phyloP scores from a whole-genome alignment of 2,797 vertebrate species.

The Phoeniculus purpureus region DNA sequence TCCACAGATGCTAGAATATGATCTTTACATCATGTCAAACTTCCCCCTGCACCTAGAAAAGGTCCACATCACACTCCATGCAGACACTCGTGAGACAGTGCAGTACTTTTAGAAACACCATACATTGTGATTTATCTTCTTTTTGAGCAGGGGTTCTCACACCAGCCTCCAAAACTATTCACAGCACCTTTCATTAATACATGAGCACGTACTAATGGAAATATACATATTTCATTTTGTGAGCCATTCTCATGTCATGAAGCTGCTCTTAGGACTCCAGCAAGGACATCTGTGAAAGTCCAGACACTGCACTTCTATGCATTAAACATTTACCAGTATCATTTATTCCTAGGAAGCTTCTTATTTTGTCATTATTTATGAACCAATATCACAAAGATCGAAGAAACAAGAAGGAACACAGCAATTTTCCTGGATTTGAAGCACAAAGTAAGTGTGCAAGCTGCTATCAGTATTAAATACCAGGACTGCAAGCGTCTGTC shows the following conservation, averaged over 20 bases:
- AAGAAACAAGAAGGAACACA: neutral
- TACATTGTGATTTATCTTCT: neutral
- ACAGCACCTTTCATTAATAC: conserved; percentile 40
- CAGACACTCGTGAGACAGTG: neutral
- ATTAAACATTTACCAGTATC: neutral
- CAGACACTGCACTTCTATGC: neutral
- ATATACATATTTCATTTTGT: conserved; percentile 43
- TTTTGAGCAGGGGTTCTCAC: neutral
- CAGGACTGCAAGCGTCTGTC: neutral
- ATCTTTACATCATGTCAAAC: neutral
- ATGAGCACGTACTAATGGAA: conserved; percentile 2
- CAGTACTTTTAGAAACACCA: neutral
- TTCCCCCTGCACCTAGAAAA: neutral
- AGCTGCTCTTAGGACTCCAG: neutral
- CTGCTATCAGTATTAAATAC: neutral
- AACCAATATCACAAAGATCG: neutral
- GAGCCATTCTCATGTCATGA: neutral
- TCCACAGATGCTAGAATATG: fast-evolving
- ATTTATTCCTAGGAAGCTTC: neutral
- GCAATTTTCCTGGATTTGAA: neutral
- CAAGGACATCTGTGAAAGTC: neutral
- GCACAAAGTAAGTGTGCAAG: neutral
- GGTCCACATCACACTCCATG: neutral
- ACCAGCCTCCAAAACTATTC: neutral
- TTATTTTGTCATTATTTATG: conserved; percentile 34